Evolutionary conservation across 2,113 vertebrate species (phyloP).

Genomic region (Cettia cetti): DNA sequence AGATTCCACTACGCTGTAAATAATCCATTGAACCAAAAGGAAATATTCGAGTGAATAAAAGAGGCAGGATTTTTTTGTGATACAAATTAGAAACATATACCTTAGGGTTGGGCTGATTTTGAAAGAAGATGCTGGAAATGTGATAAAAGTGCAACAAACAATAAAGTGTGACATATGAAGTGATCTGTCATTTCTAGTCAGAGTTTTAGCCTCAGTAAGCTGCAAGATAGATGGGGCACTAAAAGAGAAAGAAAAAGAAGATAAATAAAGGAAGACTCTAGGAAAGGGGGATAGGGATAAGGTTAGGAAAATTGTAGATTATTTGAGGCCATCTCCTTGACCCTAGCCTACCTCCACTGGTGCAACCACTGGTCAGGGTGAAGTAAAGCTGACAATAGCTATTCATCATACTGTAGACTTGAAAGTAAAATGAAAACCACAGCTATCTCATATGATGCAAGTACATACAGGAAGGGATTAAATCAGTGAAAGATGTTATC

Average conservation of each 20-base stretch:
- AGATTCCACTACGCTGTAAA: neutral
- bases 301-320: slow-evolving; percentile 19
- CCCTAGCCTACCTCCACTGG: neutral
- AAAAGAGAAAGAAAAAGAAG: neutral
- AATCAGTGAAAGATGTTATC: slow-evolving; percentile 76
- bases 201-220: neutral
- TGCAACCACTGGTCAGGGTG: slow-evolving; percentile 38
- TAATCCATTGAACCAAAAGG: neutral
- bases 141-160: neutral
- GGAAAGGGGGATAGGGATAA: neutral
- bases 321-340: slow-evolving; percentile 32
- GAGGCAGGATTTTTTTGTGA: neutral
- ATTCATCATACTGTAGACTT: slow-evolving; percentile 65
- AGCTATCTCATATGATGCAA: slow-evolving; percentile 54
- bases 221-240: neutral
- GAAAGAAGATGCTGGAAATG: neutral
- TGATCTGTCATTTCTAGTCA: slow-evolving; percentile 11
- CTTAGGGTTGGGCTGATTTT: neutral
- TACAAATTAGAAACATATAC: neutral
- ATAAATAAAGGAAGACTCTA: neutral
- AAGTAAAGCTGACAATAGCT: slow-evolving; percentile 67
- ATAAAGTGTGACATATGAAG: neutral
- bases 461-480: slow-evolving; percentile 63
- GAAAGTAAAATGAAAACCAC: slow-evolving; percentile 71
- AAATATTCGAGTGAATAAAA: neutral